phyloP scores from a whole-genome alignment of 1,140 invertebrate genomes.

The Hestina assimilis region DNA sequence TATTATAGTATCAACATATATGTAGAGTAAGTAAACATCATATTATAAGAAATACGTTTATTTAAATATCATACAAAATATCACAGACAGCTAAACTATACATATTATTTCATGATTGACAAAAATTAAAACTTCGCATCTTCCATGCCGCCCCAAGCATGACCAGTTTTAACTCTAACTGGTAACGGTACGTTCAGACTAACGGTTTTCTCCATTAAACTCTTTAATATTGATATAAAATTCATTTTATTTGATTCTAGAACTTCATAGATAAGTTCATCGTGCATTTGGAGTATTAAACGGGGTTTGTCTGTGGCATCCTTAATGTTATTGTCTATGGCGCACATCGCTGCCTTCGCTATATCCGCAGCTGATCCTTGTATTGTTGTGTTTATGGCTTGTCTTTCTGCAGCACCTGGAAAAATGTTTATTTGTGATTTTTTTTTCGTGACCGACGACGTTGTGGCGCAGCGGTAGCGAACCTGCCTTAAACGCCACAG shows the following conservation, averaged over 20 bases:
- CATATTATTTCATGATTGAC: slow-evolving; percentile 26
- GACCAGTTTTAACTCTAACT: slow-evolving; percentile 91
- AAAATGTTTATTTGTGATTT: too few relatives aligned
- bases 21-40: too few relatives aligned
- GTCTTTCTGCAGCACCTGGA: slow-evolving; percentile 92
- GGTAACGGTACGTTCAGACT: slow-evolving; percentile 87
- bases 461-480: too few relatives aligned
- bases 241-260: slow-evolving; percentile 78
- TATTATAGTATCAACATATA: too few relatives aligned
- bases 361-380: slow-evolving; percentile 98
- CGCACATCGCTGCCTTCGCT: slow-evolving; percentile 93
- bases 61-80: slow-evolving; percentile 30
- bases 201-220: slow-evolving; percentile 89
- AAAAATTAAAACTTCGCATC: slow-evolving; percentile 58
- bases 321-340: slow-evolving; percentile 85
- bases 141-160: slow-evolving; percentile 86
- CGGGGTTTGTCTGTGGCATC: slow-evolving; percentile 69
- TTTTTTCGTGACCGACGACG: too few relatives aligned
- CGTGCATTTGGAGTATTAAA: slow-evolving; percentile 94
- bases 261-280: slow-evolving; percentile 98
- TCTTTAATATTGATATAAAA: slow-evolving; percentile 84
- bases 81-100: slow-evolving; percentile 31
- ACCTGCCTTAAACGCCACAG: too few relatives aligned
- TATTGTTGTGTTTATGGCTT: slow-evolving; percentile 96
- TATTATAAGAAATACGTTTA: slow-evolving; percentile 15